Evolutionary conservation across 2,888 invertebrate species (phyloP).

Genomic region (Ichneumoninae sp.): DNA sequence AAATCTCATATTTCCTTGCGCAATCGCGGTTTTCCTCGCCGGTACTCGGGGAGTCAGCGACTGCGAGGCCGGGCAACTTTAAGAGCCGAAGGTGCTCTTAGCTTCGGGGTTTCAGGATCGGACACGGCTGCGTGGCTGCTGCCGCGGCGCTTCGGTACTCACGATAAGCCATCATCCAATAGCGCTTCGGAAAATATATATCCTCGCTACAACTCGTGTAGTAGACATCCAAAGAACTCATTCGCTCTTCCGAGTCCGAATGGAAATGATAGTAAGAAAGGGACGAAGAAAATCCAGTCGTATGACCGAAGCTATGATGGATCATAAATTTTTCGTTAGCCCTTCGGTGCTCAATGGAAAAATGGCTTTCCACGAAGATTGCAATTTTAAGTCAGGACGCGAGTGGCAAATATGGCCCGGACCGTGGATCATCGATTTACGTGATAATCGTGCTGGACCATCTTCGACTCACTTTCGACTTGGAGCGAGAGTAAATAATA

Average conservation of each 20-base stretch:
- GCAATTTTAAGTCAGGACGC: neutral
- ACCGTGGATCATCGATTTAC: too few relatives aligned
- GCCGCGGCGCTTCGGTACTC: slow-evolving; percentile 14
- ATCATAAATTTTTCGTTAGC: slow-evolving; percentile 12
- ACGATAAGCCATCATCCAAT: slow-evolving; percentile 42
- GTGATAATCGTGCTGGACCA: neutral
- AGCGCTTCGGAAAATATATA: neutral
- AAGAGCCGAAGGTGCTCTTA: neutral
- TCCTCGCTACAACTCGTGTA: slow-evolving; percentile 3
- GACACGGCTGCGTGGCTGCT: neutral
- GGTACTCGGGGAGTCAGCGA: slow-evolving; percentile 14
- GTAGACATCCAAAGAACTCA: slow-evolving; percentile 17
- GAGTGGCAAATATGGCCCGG: too few relatives aligned
- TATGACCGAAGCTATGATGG: slow-evolving; percentile 5
- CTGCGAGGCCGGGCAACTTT: neutral
- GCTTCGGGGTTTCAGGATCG: neutral
- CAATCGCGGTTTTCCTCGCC: slow-evolving; percentile 26
- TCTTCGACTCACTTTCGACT: neutral
- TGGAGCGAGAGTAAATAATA: neutral
- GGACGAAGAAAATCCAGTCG: slow-evolving; percentile 1
- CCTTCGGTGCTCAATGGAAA: neutral
- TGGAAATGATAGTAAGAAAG: slow-evolving; percentile 11
- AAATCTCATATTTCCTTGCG: slow-evolving; percentile 54
- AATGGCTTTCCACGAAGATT: neutral
- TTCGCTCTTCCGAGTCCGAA: neutral